Evolutionary conservation across 2,797 vertebrate species (phyloP), one percentile per base, ranked within the genome.

Genomic region (Pyrrhura leucotis): DNA sequence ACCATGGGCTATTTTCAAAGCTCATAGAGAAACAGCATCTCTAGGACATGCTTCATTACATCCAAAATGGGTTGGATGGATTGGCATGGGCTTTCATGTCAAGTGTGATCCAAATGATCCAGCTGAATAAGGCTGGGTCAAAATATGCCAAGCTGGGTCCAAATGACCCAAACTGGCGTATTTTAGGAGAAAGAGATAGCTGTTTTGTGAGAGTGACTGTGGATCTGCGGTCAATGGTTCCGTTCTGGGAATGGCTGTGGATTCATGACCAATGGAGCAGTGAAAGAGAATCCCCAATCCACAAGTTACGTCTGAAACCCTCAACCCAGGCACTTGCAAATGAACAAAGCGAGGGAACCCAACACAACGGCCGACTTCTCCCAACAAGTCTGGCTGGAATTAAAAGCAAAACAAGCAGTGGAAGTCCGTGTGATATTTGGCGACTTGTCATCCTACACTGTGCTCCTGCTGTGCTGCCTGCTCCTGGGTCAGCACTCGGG

Each of bases 401-500:
- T 93, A 90, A 90, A 81, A 88, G 69, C 58, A 69, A 93, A 93
- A 90, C 54, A 76, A 90, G 62, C 69, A 40, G 23, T 75, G 58
- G 4, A 68, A 85, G 54, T 44, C 66, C 1, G 0, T 81, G n/a
- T 66, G 73, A 53, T 66, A 58, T 45, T 85, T 67, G 77, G 74
- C 3, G 6, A 54, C 67, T n/a, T 69, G 45, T 88, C 88, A 77
- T 77, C 53, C 69, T 63, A 13, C 19, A 4, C 40, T n/a, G 47
- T 37, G n/a, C 19, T 54, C 66, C 77, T 73, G 51, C 56, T 3
- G 20, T 6, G 39, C 62, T 51, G 76, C 62, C 59, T 65, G 58
- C 44, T 80, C 33, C 69, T 66, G 23, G 59, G 44, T 67, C 66
- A 42, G 53, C 45, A 21, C 25, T 72, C 1, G 0, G 25, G 25